Conservation (phyloP, 2,797 vertebrate genomes). For the Falco cherrug region DNA sequence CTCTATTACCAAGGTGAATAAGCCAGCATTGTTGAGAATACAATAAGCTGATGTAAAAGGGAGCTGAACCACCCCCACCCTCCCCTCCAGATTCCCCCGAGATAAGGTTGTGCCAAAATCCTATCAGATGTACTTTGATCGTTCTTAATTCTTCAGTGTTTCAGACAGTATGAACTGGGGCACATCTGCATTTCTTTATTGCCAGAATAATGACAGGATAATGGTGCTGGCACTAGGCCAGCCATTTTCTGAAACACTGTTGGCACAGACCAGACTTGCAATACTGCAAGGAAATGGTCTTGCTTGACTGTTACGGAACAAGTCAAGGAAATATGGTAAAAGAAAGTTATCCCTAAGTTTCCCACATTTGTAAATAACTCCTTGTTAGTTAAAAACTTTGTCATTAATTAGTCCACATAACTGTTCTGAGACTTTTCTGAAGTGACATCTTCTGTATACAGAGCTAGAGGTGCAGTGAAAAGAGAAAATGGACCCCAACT, state of each 20-base stretch:
- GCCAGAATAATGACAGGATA: slow-evolving; percentile 51
- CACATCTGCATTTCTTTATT: slow-evolving; percentile 60
- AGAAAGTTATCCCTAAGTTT: neutral
- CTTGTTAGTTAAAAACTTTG: neutral
- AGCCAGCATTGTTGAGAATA: slow-evolving; percentile 27
- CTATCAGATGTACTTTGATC: slow-evolving; percentile 27
- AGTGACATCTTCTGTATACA: neutral
- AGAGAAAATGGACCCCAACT: neutral
- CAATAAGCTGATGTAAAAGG: slow-evolving; percentile 12
- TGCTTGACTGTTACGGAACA: neutral
- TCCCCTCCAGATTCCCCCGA: neutral
- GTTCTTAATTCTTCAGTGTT: slow-evolving; percentile 11
- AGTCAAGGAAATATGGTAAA: neutral
- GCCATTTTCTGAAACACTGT: neutral
- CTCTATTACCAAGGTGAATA: neutral
- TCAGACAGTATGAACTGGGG: slow-evolving; percentile 13
- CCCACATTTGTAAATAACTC: neutral
- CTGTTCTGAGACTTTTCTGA: neutral
- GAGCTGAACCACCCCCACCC: slow-evolving; percentile 28
- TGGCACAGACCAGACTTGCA: neutral
- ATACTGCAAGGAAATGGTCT: neutral
- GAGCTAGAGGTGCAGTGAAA: neutral
- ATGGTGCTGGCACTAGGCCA: slow-evolving; percentile 29
- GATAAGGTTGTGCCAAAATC: slow-evolving; percentile 11
- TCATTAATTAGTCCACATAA: neutral